A percentile compares a stretch with the other conserved stretches of the same genome.
These are phyloP conservation scores for Melitaea athalia DNA, from an alignment of 2,888 invertebrate genomes.

Conservation along the genomic window DNA sequence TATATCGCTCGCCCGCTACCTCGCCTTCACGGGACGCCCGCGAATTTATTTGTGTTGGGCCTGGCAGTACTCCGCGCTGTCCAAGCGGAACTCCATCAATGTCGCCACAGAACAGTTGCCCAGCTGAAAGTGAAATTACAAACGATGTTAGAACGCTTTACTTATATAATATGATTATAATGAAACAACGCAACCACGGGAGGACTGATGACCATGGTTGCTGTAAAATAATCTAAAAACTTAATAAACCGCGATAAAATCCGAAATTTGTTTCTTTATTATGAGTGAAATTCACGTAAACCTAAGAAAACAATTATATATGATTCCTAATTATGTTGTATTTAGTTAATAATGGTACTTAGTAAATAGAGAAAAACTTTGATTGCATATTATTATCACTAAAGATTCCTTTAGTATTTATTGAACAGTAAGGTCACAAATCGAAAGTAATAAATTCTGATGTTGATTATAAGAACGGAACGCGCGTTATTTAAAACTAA, in stretches of 20 bases:
- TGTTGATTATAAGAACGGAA: constrained; percentile 21
- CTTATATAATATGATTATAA: constrained; percentile 20
- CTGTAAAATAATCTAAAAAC: too few species aligned
- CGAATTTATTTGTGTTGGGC: constrained; percentile 96
- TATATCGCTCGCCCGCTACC: constrained; percentile 59
- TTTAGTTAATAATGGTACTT: constrained; percentile 18
- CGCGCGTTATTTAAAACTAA: constrained; percentile 10
- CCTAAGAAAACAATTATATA: background rate
- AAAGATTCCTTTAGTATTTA: constrained; percentile 17
- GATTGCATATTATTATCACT: too few species aligned
- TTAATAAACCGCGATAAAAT: too few species aligned
- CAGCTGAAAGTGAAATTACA: constrained; percentile 83
- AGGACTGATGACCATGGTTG: too few species aligned
- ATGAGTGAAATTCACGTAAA: too few species aligned
- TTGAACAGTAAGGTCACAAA: constrained; percentile 13
- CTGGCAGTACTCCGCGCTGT: constrained; percentile 99
- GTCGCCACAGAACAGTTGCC: constrained; percentile 94
- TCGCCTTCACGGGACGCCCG: constrained; percentile 61
- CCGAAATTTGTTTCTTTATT: too few species aligned
- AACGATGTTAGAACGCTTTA: constrained; percentile 22
- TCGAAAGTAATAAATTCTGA: constrained; percentile 6
- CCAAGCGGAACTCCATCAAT: constrained; percentile 99
- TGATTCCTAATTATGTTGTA: constrained; percentile 18
- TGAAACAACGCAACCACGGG: too few species aligned
- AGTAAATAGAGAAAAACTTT: constrained; percentile 13